Conservation (phyloP, 2,888 invertebrate genomes). For the Scaptomyza flava region DNA sequence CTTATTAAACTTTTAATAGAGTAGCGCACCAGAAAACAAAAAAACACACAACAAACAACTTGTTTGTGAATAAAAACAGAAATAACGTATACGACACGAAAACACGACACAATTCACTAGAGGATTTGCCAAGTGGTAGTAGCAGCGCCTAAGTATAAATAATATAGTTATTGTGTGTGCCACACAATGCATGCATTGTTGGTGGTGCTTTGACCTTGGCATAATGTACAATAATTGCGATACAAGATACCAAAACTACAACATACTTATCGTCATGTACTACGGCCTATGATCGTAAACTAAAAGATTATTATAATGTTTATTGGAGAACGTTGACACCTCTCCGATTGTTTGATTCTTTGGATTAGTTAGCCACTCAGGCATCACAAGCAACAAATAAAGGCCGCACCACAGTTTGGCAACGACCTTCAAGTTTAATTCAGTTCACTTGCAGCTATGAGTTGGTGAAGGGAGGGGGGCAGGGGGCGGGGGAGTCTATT, state of each 20-base stretch:
- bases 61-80: slow-evolving; percentile 1
- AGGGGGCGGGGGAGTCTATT: neutral
- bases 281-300: slow-evolving; percentile 28
- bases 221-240: slow-evolving; percentile 47
- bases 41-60: slow-evolving; percentile 12
- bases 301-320: slow-evolving; percentile 38
- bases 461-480: neutral
- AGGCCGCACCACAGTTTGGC: slow-evolving; percentile 60
- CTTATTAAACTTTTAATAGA: slow-evolving; percentile 26
- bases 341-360: slow-evolving; percentile 29
- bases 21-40: neutral
- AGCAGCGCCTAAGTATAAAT: slow-evolving; percentile 6
- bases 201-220: slow-evolving; percentile 51
- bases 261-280: slow-evolving; percentile 58
- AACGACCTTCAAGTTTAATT: slow-evolving; percentile 49
- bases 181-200: slow-evolving; percentile 12
- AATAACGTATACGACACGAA: neutral
- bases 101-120: slow-evolving; percentile 8
- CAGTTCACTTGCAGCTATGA: neutral
- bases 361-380: slow-evolving; percentile 55
- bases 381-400: slow-evolving; percentile 22
- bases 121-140: neutral
- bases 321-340: slow-evolving; percentile 40
- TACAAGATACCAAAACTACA: slow-evolving; percentile 15
- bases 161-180: slow-evolving; percentile 12